phyloP scores from a whole-genome alignment of 2,113 vertebrate species.

The Festucalex cinctus region DNA sequence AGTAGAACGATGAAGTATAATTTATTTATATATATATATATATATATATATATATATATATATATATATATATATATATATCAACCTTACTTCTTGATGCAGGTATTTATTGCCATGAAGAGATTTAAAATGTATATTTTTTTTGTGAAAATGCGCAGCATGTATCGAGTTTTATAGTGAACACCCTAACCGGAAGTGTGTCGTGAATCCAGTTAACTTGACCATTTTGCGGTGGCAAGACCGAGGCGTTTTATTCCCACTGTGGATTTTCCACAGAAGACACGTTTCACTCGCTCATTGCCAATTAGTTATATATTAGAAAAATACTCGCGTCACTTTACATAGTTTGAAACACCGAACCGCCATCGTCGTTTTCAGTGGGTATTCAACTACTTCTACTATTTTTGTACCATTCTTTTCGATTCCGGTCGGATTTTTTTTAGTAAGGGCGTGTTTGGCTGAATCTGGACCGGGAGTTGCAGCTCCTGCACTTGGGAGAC shows the following conservation, averaged over 20 bases:
- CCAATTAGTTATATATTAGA: not conserved
- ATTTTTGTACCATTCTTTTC: not conserved
- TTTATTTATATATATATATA: too few relatives aligned
- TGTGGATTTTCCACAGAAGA: slow-evolving; percentile 40
- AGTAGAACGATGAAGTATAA: not conserved
- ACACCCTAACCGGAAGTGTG: not conserved
- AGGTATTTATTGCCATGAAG: not conserved
- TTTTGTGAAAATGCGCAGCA: not conserved
- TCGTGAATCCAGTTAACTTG: not conserved
- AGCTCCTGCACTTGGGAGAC: slow-evolving; percentile 50
- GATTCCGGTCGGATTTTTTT: slow-evolving; percentile 37
- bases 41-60: too few relatives aligned
- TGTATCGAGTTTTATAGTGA: slow-evolving; percentile 25
- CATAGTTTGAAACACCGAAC: not conserved
- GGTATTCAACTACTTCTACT: slow-evolving; percentile 1
- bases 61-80: too few relatives aligned
- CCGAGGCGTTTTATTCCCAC: slow-evolving; percentile 36
- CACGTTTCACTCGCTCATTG: slow-evolving; percentile 3
- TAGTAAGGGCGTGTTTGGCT: slow-evolving; percentile 63
- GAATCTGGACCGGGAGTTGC: slow-evolving; percentile 56
- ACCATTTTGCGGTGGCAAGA: not conserved
- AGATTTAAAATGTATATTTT: not conserved
- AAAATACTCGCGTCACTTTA: slow-evolving; percentile 1
- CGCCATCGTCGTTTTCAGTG: not conserved
- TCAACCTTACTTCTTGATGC: not conserved